Base-by-base conservation (phyloP, 2,797 vertebrate genomes). In the Chelonia mydas region DNA sequence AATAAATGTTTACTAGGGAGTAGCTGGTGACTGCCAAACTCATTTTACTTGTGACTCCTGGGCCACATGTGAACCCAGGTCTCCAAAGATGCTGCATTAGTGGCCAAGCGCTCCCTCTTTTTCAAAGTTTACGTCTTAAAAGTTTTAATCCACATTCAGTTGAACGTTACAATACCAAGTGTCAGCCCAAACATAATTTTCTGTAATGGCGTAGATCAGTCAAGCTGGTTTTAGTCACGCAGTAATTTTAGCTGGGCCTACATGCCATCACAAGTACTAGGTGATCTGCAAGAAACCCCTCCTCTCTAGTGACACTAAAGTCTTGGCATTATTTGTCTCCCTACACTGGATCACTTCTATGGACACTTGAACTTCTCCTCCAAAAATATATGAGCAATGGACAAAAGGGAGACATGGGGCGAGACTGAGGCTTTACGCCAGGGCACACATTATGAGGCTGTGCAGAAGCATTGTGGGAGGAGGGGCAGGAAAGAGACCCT, bases 21-120 rank as follows among this genome's bases (percentile, higher is more conserved):
- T 27, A 79, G 54, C 55, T 59, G 77, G 87, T 72, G 49, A 74
- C 12, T 19, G 13, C 11, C 49, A 68, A 11, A 54, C 83, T 59
- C 25, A 28, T 78, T 91, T 83, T 89, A 1, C 27, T 89, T 72
- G 25, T 90, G 55, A 88, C 17, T 17, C 19, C 23, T 0, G 3
- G 19, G n/a, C 54, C 54, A 50, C 15, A 41, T 31, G 41, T 0
- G 0, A 84, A 76, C 21, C 49, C 81, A 3, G 68, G 2, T 74
- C 55, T 83, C 72, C 5, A 3, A 47, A 45, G 2, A 88, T 6
- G 28, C 49, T 84, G 10, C 47, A 65, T 74, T 65, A 74, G 7
- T 7, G 7, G 65, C 33, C 27, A 1, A 21, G 21, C 27, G 53
- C 21, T 51, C 74, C 5, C 4, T 7, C 11, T n/a, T 49, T 88